phyloP scores from a whole-genome alignment of 2,797 vertebrate species.

The Chloroceryle amazona region DNA sequence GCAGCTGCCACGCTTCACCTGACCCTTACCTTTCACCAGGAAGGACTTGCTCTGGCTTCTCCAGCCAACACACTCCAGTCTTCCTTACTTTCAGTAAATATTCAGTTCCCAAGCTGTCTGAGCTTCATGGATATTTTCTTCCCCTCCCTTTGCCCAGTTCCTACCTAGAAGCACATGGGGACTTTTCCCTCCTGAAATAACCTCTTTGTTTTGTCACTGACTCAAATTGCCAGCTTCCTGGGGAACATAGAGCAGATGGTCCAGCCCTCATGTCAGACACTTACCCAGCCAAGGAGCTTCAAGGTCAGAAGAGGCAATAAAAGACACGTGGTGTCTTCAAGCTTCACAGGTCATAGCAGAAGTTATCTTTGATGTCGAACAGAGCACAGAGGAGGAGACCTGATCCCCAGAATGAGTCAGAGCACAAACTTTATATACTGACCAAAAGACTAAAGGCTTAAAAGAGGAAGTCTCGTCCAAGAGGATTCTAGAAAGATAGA shows the following conservation, averaged over 20 bases:
- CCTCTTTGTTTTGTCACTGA: background rate
- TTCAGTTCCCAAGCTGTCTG: background rate
- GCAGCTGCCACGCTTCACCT: background rate
- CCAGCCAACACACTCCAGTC: background rate
- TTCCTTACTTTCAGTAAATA: background rate
- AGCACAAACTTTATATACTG: background rate
- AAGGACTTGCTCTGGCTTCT: background rate
- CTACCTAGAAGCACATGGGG: background rate
- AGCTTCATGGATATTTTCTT: background rate
- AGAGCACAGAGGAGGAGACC: background rate
- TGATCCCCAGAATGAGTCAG: background rate
- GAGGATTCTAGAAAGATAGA: background rate
- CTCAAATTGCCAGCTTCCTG: conserved; percentile 21
- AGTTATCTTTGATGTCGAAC: background rate
- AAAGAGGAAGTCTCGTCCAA: background rate
- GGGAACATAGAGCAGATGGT: conserved; percentile 19
- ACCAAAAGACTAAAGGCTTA: background rate
- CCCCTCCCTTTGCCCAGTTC: background rate
- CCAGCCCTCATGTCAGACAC: background rate
- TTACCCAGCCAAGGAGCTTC: conserved; percentile 5
- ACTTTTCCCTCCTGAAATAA: background rate
- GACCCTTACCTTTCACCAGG: background rate
- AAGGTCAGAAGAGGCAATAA: conserved; percentile 43
- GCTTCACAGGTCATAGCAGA: conserved; percentile 29
- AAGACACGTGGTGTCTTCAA: conserved; percentile 25